A percentile compares a stretch with the other conserved stretches of the same genome.
Evolutionary conservation across 2,113 vertebrate species (phyloP).

Genomic region (Microcebus tavaratra): DNA sequence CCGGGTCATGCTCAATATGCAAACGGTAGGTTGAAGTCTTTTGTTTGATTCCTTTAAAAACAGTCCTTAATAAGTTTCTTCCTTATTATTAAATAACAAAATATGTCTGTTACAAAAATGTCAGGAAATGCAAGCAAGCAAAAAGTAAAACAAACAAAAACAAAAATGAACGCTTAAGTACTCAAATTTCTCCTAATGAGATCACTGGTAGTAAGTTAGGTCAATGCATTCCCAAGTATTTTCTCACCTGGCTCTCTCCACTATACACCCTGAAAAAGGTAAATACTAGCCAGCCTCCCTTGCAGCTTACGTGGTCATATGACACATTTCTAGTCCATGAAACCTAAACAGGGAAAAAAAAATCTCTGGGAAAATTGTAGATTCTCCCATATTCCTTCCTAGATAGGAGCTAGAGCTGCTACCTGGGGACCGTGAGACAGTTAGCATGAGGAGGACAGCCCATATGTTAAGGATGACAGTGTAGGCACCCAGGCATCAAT

Average conservation of each 20-base stretch:
- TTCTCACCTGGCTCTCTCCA: neutral
- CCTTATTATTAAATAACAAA: conserved; percentile 6
- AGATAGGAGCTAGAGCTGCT: neutral
- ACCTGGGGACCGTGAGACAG: neutral
- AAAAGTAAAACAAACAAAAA: neutral
- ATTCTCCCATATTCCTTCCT: neutral
- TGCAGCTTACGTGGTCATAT: neutral
- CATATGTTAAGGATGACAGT: neutral
- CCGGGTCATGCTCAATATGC: neutral
- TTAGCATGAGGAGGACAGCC: neutral
- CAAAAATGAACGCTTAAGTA: neutral
- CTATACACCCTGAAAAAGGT: neutral
- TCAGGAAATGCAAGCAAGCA: neutral
- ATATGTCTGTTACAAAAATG: neutral
- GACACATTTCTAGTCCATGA: neutral
- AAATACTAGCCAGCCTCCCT: neutral
- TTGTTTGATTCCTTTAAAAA: conserved; percentile 5
- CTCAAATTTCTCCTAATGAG: neutral
- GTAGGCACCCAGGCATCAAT: neutral
- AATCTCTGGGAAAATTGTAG: neutral
- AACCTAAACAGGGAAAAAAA: neutral
- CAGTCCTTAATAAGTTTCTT: neutral
- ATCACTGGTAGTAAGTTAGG: neutral
- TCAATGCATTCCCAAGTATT: neutral
- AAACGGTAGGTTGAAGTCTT: neutral